These are phyloP conservation scores for Tychaedon coryphoeus DNA, from an alignment of 2,113 vertebrate genomes.

Conservation along the genomic window DNA sequence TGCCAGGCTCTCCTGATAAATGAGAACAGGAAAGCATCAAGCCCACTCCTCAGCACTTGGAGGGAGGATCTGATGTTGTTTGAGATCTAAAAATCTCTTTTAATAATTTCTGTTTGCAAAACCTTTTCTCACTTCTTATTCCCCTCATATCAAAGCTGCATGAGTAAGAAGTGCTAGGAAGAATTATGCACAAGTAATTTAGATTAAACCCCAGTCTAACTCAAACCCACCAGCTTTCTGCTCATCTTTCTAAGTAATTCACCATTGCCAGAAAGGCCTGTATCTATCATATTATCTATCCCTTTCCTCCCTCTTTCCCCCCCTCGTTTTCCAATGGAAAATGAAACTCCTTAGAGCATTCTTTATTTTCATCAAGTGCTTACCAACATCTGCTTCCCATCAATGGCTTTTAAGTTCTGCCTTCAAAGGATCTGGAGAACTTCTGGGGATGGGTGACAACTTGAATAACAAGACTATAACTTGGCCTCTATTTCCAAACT, in stretches of 20 bases:
- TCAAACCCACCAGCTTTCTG: not conserved
- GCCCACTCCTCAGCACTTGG: not conserved
- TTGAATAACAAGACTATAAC: not conserved
- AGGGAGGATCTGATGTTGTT: not conserved
- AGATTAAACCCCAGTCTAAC: not conserved
- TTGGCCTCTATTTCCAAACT: not conserved
- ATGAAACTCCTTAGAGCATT: not conserved
- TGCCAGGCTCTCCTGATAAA: not conserved
- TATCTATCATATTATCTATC: not conserved
- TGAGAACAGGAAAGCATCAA: not conserved
- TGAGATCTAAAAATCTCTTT: not conserved
- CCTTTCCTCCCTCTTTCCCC: too few species aligned
- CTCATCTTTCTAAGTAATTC: not conserved
- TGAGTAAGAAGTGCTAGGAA: not conserved
- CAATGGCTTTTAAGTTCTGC: not conserved
- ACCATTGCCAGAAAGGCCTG: not conserved
- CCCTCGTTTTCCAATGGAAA: not conserved
- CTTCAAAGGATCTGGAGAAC: not conserved
- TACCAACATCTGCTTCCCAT: constrained; percentile 43
- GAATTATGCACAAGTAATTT: not conserved
- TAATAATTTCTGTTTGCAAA: not conserved
- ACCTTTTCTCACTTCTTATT: not conserved
- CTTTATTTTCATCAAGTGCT: not conserved
- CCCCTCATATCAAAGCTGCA: not conserved
- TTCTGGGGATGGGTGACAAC: constrained; percentile 26